Conservation (phyloP, 2,113 vertebrate genomes). For the Platanista minor region DNA sequence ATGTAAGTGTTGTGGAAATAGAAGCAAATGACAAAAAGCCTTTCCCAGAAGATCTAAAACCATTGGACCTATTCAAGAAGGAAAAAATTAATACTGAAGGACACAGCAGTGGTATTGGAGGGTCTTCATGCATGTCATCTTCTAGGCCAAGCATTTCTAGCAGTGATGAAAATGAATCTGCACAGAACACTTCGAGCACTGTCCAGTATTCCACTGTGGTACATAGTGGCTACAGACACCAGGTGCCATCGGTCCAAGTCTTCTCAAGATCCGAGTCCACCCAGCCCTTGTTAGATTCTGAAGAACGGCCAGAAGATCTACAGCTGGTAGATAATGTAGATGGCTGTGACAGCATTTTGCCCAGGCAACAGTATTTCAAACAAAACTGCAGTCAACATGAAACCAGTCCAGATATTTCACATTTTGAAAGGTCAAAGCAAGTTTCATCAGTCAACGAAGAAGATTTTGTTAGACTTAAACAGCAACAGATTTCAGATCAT, state of each 20-base stretch:
- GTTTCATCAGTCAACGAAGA: constrained; percentile 63
- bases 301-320: constrained; percentile 87
- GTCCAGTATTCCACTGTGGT: constrained; percentile 97
- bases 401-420: constrained; percentile 60
- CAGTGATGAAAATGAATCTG: constrained; percentile 90
- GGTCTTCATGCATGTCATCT: constrained; percentile 97
- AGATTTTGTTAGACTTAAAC: constrained; percentile 72
- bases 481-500: constrained; percentile 78
- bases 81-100: constrained; percentile 94
- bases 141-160: constrained; percentile 95
- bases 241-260: constrained; percentile 86
- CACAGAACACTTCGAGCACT: constrained; percentile 92
- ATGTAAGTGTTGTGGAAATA: constrained; percentile 92
- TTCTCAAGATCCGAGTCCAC: constrained; percentile 96
- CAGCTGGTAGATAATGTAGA: constrained; percentile 63
- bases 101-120: constrained; percentile 97
- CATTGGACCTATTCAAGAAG: constrained; percentile 89
- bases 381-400: constrained; percentile 79
- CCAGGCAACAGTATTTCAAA: constrained; percentile 82
- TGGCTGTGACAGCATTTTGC: constrained; percentile 65
- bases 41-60: constrained; percentile 88
- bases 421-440: constrained; percentile 77
- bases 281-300: constrained; percentile 92
- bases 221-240: constrained; percentile 92
- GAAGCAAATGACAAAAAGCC: constrained; percentile 87